Percentiles rank a stretch among this genome's conserved stretches.
phyloP scores from a whole-genome alignment of 2,797 vertebrate species.

The Meriones psammophilus region DNA sequence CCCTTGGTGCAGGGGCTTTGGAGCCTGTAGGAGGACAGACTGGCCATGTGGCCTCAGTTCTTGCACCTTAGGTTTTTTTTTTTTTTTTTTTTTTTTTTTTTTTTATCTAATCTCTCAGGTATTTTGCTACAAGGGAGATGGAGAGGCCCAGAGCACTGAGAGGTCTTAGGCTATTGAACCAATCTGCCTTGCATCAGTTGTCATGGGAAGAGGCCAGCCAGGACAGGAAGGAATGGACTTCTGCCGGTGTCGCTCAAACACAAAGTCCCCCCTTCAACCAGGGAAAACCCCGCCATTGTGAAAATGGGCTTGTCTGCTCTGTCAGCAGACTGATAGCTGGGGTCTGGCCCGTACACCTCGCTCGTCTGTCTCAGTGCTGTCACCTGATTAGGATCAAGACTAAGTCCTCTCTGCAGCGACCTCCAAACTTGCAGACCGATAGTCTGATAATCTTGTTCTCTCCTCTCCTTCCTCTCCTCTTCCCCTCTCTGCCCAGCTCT shows the following conservation, averaged over 20 bases:
- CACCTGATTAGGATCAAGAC: not conserved
- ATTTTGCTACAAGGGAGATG: not conserved
- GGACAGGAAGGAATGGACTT: not conserved
- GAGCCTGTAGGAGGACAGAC: not conserved
- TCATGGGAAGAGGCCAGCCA: not conserved
- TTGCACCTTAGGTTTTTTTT: not conserved
- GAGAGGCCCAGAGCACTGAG: not conserved
- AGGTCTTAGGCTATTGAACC: not conserved
- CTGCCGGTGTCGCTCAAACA: not conserved
- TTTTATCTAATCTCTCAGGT: not conserved
- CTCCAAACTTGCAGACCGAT: not conserved
- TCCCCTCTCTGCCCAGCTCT: no score
- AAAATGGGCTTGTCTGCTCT: not conserved
- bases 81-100: not conserved
- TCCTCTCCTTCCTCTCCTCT: not conserved
- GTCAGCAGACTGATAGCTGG: not conserved
- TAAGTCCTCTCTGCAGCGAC: not conserved
- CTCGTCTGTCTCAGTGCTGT: not conserved
- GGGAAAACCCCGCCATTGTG: not conserved
- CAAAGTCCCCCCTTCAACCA: not conserved
- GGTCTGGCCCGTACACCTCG: no score
- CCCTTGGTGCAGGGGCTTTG: fast-evolving
- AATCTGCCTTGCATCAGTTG: not conserved
- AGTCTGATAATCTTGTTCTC: not conserved
- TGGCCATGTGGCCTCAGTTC: not conserved